Percentiles rank a stretch among this genome's conserved stretches.
phyloP scores from a whole-genome alignment of 2,888 invertebrate genomes.

The Antitype chi region DNA sequence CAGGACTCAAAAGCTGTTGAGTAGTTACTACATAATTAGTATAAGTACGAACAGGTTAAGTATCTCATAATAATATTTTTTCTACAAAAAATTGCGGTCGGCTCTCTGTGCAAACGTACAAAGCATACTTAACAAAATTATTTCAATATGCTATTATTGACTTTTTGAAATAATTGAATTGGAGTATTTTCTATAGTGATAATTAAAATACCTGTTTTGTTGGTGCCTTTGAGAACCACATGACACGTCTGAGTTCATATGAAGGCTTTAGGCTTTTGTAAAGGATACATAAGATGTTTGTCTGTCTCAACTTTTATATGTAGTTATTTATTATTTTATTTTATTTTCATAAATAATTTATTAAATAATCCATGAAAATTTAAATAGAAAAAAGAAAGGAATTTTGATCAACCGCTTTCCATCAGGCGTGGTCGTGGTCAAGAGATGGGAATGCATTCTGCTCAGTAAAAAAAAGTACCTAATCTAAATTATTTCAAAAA shows the following conservation, averaged over 20 bases:
- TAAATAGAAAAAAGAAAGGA: too few species aligned
- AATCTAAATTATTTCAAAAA: too few species aligned
- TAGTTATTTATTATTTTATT: too few species aligned
- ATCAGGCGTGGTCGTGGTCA: too few species aligned
- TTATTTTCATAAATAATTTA: too few species aligned
- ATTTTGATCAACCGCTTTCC: too few species aligned
- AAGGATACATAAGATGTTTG: not conserved
- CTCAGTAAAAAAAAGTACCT: too few species aligned
- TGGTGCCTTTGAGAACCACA: conserved; percentile 40
- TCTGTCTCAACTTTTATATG: not conserved
- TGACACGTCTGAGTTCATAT: conserved; percentile 46
- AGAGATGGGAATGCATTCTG: too few species aligned
- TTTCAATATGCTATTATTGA: conserved; percentile 66
- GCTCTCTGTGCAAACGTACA: conserved; percentile 58
- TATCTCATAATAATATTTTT: conserved; percentile 51
- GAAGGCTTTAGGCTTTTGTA: conserved; percentile 20
- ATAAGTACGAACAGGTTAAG: conserved; percentile 53
- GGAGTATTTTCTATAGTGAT: conserved; percentile 49
- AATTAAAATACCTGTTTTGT: conserved; percentile 60
- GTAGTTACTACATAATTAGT: conserved; percentile 57
- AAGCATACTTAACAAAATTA: conserved; percentile 58
- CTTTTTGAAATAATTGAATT: conserved; percentile 63
- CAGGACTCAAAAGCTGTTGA: conserved; percentile 47
- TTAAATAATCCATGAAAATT: too few species aligned
- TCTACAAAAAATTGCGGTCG: conserved; percentile 56